Evolutionary conservation across 2,113 vertebrate species (phyloP).

Genomic region (zebrafish (Danio rerio)): GRCz12tu NC_133192.1:21114501-21115000

Average conservation of each 20-base stretch:
- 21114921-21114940: constrained; percentile 27
- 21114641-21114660: neutral
- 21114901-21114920: constrained; percentile 42
- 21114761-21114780: neutral
- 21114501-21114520: neutral
- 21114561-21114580: constrained; percentile 9
- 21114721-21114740: neutral
- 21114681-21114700: neutral
- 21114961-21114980: neutral
- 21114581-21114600: neutral
- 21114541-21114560: neutral
- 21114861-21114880: neutral
- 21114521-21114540: neutral
- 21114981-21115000: neutral
- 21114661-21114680: neutral
- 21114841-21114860: constrained; percentile 2
- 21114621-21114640: neutral
- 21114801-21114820: neutral
- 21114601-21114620: neutral
- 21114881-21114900: constrained; percentile 23
- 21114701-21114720: neutral
- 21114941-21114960: neutral
- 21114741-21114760: neutral
- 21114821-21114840: neutral
- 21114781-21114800: neutral